phyloP scores from a whole-genome alignment of 2,113 vertebrate species.

The Tachuris rubrigastra region DNA sequence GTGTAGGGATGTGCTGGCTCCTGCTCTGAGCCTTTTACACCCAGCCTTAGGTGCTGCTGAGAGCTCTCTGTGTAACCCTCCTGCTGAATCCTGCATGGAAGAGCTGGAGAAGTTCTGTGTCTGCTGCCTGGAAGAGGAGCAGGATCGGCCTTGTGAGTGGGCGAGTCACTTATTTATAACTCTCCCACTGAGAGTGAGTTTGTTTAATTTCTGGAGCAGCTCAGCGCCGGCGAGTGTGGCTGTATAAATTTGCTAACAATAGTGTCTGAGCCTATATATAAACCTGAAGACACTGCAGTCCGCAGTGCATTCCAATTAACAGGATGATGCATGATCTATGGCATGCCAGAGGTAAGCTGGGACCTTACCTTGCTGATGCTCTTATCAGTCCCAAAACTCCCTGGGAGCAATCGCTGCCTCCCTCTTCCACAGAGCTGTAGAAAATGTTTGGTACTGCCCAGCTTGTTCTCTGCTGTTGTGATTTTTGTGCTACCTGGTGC shows the following conservation, averaged over 20 bases:
- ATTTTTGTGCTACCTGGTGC: fast-evolving
- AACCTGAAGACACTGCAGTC: not conserved
- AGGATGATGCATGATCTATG: not conserved
- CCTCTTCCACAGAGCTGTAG: fast-evolving
- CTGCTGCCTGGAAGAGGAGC: not conserved
- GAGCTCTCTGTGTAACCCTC: not conserved
- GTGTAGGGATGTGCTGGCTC: not conserved
- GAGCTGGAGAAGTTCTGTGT: not conserved
- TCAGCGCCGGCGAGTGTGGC: not conserved
- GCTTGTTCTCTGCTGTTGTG: not conserved
- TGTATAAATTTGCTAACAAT: conserved; percentile 25
- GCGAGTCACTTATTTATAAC: conserved; percentile 41
- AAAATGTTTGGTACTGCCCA: fast-evolving
- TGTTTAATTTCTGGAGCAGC: conserved; percentile 48
- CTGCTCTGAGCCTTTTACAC: not conserved
- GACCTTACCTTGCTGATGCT: not conserved
- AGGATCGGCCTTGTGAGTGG: not conserved
- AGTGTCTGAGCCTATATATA: conserved; percentile 1
- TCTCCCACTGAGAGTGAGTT: not conserved
- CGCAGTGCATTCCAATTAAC: not conserved
- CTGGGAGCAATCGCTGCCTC: not conserved
- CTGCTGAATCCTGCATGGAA: not conserved
- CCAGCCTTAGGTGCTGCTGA: not conserved
- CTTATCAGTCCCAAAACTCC: not conserved
- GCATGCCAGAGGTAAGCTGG: not conserved